Conservation (phyloP, 2,888 invertebrate genomes). For the Rhogogaster chlorosoma region DNA sequence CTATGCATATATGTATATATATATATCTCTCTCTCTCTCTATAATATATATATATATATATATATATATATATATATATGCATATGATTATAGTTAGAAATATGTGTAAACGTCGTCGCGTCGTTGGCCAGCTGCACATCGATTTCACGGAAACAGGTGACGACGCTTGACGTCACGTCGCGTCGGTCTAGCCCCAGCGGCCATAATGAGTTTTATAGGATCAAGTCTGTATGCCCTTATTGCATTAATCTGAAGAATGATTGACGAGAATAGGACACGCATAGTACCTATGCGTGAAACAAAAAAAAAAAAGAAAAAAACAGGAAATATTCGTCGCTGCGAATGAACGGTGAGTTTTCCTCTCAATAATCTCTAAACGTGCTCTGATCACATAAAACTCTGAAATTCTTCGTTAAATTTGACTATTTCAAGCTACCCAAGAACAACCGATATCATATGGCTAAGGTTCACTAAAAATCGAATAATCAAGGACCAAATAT, state of each 20-base stretch:
- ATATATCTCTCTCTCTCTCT: no score
- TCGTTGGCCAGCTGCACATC: conserved; percentile 23
- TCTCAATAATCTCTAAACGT: neutral
- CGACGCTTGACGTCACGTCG: neutral
- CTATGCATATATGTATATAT: neutral
- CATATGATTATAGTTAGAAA: neutral
- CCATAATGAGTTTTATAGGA: neutral
- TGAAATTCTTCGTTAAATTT: neutral
- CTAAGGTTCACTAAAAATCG: neutral
- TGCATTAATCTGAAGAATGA: neutral
- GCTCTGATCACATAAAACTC: neutral
- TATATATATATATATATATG: neutral
- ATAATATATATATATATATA: neutral
- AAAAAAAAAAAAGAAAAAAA: no score
- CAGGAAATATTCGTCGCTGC: no score
- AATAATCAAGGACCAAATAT: neutral
- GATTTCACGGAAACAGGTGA: conserved; percentile 35
- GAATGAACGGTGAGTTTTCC: no score
- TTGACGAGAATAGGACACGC: neutral
- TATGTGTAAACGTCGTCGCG: neutral
- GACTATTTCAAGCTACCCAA: neutral
- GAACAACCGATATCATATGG: neutral
- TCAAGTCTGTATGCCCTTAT: neutral
- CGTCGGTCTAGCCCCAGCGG: neutral
- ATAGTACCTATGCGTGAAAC: no score